Base-by-base conservation (phyloP, 2,113 vertebrate genomes). In the Etia nguti region DNA sequence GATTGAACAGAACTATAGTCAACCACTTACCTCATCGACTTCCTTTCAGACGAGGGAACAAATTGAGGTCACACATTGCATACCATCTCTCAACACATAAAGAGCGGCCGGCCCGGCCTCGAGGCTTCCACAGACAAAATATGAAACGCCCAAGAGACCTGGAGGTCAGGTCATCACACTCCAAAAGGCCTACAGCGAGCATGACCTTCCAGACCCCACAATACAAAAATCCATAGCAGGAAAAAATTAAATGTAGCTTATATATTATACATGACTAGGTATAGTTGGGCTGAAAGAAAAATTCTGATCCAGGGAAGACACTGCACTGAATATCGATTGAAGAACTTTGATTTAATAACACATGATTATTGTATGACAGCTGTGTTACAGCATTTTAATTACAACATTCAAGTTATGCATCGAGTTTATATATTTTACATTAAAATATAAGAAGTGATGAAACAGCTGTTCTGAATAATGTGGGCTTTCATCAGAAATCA, bases 41-140 rank as follows among this genome's bases (percentile, higher is more conserved):
- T 77, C 46, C 43, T 77, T 77, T 77, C 73, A 77, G 73, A 13
- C 3, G 6, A 31, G 26, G 73, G 46, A 52, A n/a, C 46, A 77
- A 50, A 52, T 46, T 77, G 73, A 31, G 26, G 31, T 31, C 43
- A 20, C 43, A 31, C 12, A 48, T 50, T 2, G 26, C 9, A 7
- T 0, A 18, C 41, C 41, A 48, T 4, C 43, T 29, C 1, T 50
- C 24, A 31, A 20, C 1, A 26, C 10, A 75, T 11, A 48, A 75
- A 75, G 41, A 29, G 68, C 4, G 6, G 24, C 43, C 1, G 2
- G 41, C 9, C 6, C 1, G 6, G 15, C 24, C 70, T 48, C 10
- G 18, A 77, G 26, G 73, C 1, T 52, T 31, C 73, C 26, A 52
- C 73, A 77, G 1, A 77, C 16, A 77, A 77, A 0, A 50, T n/a